Conservation (phyloP, 2,888 invertebrate species). For the Drosophila algonquin region DNA sequence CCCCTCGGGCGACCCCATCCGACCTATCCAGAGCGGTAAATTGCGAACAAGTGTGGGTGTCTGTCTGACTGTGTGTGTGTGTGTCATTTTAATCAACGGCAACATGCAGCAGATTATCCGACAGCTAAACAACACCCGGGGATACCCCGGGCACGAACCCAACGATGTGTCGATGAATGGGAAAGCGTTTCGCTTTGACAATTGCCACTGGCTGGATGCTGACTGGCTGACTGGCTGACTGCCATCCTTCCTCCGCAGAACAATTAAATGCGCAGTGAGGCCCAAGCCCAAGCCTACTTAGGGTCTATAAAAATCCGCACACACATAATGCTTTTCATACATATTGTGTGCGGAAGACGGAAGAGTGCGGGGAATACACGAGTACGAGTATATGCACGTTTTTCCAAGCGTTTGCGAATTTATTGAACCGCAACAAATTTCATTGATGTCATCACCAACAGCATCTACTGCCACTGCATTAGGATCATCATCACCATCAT, state of each 20-base stretch:
- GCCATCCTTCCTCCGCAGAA: conserved; percentile 42
- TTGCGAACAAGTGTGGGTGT: conserved; percentile 31
- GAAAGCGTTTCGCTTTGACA: conserved; percentile 58
- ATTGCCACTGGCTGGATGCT: conserved; percentile 41
- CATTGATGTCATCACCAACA: conserved; percentile 71
- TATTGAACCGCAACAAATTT: conserved; percentile 80
- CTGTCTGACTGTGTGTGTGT: conserved; percentile 3
- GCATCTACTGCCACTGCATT: conserved; percentile 34
- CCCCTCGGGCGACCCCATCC: conserved; percentile 2
- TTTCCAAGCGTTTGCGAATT: conserved; percentile 65
- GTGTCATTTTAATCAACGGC: conserved; percentile 72
- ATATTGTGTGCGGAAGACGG: background rate
- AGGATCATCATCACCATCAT: conserved; percentile 27
- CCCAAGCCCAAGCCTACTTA: conserved; percentile 61
- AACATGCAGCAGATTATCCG: conserved; percentile 78
- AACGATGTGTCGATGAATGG: conserved; percentile 55
- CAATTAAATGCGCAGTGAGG: conserved; percentile 74
- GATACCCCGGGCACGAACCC: conserved; percentile 7
- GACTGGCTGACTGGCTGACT: no score
- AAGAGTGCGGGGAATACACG: background rate
- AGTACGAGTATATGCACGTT: conserved; percentile 3
- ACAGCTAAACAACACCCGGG: conserved; percentile 74
- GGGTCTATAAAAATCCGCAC: conserved; percentile 49
- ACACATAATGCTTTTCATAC: background rate
- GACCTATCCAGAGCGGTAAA: conserved; percentile 23